Evolutionary conservation across 1,140 invertebrate species (phyloP).

Genomic region (Drosophila pectinifera): DNA sequence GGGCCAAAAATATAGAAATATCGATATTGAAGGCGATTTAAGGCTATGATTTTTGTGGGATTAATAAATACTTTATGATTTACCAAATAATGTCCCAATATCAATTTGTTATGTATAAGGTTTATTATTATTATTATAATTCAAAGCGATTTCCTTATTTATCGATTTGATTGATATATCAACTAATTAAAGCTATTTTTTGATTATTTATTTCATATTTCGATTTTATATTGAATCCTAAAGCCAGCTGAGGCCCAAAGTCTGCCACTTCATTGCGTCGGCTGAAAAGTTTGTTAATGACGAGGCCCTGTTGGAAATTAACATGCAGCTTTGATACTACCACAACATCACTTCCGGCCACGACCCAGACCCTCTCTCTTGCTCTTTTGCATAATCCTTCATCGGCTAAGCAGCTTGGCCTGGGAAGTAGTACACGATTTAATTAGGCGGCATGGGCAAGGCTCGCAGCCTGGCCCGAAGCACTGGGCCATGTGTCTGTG

Average conservation of each 20-base stretch:
- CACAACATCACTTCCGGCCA: slow-evolving; percentile 4
- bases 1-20: background rate
- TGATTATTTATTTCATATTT: background rate
- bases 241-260: slow-evolving; percentile 2
- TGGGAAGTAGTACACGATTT: slow-evolving; percentile 53
- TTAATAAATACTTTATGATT: no score
- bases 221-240: background rate
- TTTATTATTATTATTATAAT: no score
- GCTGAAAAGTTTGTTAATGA: slow-evolving; percentile 5
- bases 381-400: slow-evolving; percentile 38
- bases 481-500: slow-evolving; percentile 18
- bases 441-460: slow-evolving; percentile 51
- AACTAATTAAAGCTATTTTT: no score
- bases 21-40: no score
- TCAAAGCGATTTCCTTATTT: no score
- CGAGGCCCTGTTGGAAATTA: slow-evolving; percentile 11
- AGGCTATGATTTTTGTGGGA: no score
- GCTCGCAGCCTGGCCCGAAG: slow-evolving; percentile 9
- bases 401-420: slow-evolving; percentile 47
- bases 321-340: slow-evolving; percentile 20
- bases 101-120: no score
- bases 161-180: background rate
- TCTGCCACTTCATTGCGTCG: slow-evolving; percentile 4
- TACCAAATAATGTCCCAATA: no score
- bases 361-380: no score